Conservation (phyloP, 2,888 invertebrate species). For the Boloria selene region DNA sequence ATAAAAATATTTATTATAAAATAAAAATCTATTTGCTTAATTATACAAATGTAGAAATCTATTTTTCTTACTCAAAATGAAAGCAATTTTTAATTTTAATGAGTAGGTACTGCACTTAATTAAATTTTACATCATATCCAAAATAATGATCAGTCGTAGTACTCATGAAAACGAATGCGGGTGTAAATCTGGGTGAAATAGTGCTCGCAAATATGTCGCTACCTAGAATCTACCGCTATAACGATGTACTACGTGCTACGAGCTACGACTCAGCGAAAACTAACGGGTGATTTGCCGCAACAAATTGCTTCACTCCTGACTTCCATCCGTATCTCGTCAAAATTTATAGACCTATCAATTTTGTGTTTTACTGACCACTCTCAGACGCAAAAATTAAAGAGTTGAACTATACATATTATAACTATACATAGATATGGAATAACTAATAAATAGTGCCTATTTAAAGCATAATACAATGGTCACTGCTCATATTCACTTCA, state of each 20-base stretch:
- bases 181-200: constrained; percentile 13
- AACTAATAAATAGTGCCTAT: too few species aligned
- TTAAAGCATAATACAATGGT: too few species aligned
- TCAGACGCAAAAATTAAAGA: neutral
- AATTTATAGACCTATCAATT: constrained; percentile 16
- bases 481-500: too few species aligned
- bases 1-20: too few species aligned
- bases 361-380: neutral
- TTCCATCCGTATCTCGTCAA: constrained; percentile 1
- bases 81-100: neutral
- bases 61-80: too few species aligned
- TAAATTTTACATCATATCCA: neutral
- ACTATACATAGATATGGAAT: too few species aligned
- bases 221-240: constrained; percentile 3
- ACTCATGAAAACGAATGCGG: neutral
- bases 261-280: constrained; percentile 18
- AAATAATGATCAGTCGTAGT: neutral
- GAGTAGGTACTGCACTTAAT: neutral
- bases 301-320: constrained; percentile 20
- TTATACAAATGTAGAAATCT: too few species aligned
- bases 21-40: too few species aligned
- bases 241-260: constrained; percentile 28
- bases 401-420: neutral
- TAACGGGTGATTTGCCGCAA: constrained; percentile 30
- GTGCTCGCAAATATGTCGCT: constrained; percentile 16